Conservation (phyloP, 2,888 invertebrate genomes). For the Phortica magna region DNA sequence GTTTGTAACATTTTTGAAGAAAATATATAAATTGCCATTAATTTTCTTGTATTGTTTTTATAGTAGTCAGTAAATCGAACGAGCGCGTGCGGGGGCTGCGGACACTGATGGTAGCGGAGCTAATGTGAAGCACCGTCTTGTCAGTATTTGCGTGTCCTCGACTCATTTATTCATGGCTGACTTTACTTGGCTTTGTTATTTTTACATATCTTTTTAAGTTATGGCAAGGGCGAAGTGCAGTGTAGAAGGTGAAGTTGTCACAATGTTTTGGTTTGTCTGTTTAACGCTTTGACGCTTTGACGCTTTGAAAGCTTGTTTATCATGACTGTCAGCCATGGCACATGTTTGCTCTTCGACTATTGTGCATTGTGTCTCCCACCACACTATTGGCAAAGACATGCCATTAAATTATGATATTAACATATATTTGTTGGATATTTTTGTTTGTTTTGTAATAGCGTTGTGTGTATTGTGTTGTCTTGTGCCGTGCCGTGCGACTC, state of each 20-base stretch:
- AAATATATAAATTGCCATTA: conserved; percentile 67
- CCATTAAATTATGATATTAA: conserved; percentile 65
- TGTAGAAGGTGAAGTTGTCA: not conserved
- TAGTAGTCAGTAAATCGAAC: conserved; percentile 60
- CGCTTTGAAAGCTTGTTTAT: not conserved
- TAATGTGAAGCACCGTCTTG: not conserved
- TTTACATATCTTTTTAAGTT: not conserved
- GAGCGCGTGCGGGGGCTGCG: conserved; percentile 51
- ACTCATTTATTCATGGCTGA: conserved; percentile 54
- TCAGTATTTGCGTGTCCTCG: conserved; percentile 58
- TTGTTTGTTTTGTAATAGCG: not conserved
- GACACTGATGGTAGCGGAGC: conserved; percentile 5
- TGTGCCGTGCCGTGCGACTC: not conserved
- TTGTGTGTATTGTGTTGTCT: not conserved
- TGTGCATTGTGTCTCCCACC: conserved; percentile 40
- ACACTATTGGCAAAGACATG: conserved; percentile 47
- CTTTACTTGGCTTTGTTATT: not conserved
- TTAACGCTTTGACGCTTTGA: not conserved
- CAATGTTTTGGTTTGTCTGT: not conserved
- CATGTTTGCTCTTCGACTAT: conserved; percentile 43
- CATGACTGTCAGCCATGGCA: conserved; percentile 45
- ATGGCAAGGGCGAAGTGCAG: too few relatives aligned
- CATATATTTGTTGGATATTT: conserved; percentile 49
- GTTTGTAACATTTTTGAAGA: conserved; percentile 55
- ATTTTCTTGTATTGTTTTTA: conserved; percentile 70